A percentile compares a stretch with the other conserved stretches of the same genome.
Conservation (phyloP, 2,113 vertebrate genomes). For the Saccopteryx bilineata region DNA sequence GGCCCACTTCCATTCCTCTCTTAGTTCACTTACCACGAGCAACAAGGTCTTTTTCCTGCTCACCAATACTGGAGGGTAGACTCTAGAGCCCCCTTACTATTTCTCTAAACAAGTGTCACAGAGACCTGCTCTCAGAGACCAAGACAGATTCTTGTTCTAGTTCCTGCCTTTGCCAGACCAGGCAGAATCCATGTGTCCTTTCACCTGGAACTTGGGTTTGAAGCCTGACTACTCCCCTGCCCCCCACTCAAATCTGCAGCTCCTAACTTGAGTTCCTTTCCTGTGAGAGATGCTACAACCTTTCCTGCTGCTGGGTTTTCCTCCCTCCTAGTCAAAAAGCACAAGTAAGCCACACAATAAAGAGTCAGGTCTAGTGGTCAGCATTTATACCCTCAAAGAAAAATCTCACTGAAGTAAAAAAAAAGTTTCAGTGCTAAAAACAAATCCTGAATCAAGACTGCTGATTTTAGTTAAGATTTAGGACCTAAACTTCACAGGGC, state of each 20-base stretch:
- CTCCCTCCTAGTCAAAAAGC: not conserved
- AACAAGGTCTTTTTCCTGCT: not conserved
- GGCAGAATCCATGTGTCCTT: not conserved
- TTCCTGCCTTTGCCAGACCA: not conserved
- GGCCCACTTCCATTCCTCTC: not conserved
- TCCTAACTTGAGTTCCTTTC: not conserved
- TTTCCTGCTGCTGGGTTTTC: not conserved
- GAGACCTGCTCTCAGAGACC: not conserved
- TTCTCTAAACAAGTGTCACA: not conserved
- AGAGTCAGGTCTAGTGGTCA: not conserved
- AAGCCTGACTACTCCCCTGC: not conserved
- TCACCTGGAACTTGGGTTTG: not conserved
- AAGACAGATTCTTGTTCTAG: not conserved
- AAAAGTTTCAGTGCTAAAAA: slow-evolving; percentile 17
- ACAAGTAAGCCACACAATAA: not conserved
- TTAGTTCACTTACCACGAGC: slow-evolving; percentile 5
- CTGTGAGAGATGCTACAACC: not conserved
- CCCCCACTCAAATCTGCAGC: not conserved
- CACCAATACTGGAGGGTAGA: not conserved
- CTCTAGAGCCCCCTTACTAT: not conserved
- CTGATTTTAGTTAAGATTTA: slow-evolving; percentile 27
- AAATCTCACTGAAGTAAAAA: slow-evolving; percentile 20
- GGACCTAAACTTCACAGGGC: not conserved
- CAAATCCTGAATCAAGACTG: not conserved
- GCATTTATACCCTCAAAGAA: slow-evolving; percentile 1